phyloP scores from a whole-genome alignment of 2,888 invertebrate species.

The Ditula angustiorana region DNA sequence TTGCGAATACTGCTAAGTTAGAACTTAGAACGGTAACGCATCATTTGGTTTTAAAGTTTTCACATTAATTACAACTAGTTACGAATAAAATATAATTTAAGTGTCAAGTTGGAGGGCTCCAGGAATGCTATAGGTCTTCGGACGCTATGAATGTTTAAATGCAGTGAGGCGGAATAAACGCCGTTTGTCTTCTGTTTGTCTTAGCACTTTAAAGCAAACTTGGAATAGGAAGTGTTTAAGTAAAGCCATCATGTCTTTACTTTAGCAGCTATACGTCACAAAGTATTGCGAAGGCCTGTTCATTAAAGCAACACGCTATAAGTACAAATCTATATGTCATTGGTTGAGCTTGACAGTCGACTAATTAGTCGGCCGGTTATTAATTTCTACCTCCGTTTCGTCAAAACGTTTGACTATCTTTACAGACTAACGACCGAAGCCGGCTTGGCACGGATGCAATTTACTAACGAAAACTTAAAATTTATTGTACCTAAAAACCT shows the following conservation, averaged over 20 bases:
- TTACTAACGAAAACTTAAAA: no score
- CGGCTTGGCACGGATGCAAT: no score
- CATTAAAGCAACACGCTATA: background rate
- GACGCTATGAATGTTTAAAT: slow-evolving; percentile 2
- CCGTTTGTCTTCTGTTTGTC: slow-evolving; percentile 4
- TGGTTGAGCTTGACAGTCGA: no score
- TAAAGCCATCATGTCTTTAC: background rate
- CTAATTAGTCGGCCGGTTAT: no score
- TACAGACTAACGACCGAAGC: no score
- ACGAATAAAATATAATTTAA: background rate
- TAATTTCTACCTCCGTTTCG: no score
- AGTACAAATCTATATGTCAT: no score
- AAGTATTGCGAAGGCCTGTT: background rate
- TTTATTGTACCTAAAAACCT: no score
- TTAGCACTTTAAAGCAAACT: slow-evolving; percentile 7
- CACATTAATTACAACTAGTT: slow-evolving; percentile 22
- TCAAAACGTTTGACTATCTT: no score
- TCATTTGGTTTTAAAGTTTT: slow-evolving; percentile 33
- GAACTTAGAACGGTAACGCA: slow-evolving; percentile 22
- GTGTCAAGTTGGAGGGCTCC: background rate
- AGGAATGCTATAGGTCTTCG: background rate
- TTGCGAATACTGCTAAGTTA: background rate
- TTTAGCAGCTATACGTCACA: background rate
- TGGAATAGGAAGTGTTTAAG: background rate
- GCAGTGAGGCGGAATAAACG: slow-evolving; percentile 1